Conservation (phyloP, 1,140 invertebrate genomes). For the Papilio aristodemus region DNA sequence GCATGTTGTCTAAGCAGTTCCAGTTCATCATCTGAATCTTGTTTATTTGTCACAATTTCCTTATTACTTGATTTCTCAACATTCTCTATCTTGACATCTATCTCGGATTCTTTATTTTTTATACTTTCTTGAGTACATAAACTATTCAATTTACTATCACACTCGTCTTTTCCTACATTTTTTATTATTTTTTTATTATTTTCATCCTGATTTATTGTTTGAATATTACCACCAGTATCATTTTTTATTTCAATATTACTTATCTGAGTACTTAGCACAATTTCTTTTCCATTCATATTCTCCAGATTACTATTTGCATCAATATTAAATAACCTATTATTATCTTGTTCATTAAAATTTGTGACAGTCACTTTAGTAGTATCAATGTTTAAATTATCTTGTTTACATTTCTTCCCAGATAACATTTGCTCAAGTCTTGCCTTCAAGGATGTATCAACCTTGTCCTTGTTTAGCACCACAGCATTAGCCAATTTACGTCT, state of each 20-base stretch:
- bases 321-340: constrained; percentile 9
- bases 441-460: constrained; percentile 65
- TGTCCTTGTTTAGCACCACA: constrained; percentile 56
- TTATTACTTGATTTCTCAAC: constrained; percentile 44
- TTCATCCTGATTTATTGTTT: not conserved
- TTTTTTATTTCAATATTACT: constrained; percentile 32
- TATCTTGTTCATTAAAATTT: constrained; percentile 24
- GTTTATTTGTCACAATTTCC: constrained; percentile 38
- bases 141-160: constrained; percentile 45
- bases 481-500: constrained; percentile 67
- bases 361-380: constrained; percentile 20
- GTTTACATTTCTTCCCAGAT: constrained; percentile 40
- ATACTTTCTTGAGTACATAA: constrained; percentile 48
- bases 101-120: constrained; percentile 34
- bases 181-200: not conserved
- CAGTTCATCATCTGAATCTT: constrained; percentile 74
- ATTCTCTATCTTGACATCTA: constrained; percentile 33
- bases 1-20: constrained; percentile 72
- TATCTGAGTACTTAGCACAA: constrained; percentile 6
- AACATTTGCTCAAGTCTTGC: constrained; percentile 68
- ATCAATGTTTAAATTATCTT: constrained; percentile 13
- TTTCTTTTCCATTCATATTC: constrained; percentile 23
- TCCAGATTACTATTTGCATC: constrained; percentile 28
- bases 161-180: constrained; percentile 1
- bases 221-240: constrained; percentile 16